Conservation (phyloP, 2,797 vertebrate species). For the Cossypha niveicapilla region DNA sequence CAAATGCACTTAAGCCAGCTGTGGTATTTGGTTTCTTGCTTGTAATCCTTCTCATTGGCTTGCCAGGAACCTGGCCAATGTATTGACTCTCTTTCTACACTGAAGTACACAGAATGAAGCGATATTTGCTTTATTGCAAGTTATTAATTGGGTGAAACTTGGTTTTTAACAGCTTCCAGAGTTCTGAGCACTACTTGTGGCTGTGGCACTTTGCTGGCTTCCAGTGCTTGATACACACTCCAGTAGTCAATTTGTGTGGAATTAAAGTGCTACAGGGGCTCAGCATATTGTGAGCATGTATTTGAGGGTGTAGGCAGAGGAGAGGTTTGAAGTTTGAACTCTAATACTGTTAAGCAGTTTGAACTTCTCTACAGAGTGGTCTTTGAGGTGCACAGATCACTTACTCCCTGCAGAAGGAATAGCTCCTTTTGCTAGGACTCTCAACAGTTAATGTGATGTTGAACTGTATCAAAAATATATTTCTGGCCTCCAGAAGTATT, state of each 20-base stretch:
- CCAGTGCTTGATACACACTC: neutral
- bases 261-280: neutral
- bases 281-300: rapidly evolving
- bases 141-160: neutral
- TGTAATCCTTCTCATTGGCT: neutral
- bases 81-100: neutral
- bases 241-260: neutral
- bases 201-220: rapidly evolving
- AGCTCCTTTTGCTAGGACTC: neutral
- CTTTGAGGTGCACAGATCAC: neutral
- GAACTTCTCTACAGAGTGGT: neutral
- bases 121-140: neutral
- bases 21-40: neutral
- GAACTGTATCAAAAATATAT: neutral
- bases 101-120: neutral
- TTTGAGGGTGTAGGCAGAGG: neutral
- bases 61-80: neutral
- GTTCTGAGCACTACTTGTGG: neutral
- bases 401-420: neutral
- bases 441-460: neutral
- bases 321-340: neutral
- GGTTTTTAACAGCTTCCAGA: neutral
- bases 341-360: neutral
- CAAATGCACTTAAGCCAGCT: neutral
- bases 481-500: neutral